phyloP scores from a whole-genome alignment of 2,113 vertebrate species.

The Strigops habroptila region DNA sequence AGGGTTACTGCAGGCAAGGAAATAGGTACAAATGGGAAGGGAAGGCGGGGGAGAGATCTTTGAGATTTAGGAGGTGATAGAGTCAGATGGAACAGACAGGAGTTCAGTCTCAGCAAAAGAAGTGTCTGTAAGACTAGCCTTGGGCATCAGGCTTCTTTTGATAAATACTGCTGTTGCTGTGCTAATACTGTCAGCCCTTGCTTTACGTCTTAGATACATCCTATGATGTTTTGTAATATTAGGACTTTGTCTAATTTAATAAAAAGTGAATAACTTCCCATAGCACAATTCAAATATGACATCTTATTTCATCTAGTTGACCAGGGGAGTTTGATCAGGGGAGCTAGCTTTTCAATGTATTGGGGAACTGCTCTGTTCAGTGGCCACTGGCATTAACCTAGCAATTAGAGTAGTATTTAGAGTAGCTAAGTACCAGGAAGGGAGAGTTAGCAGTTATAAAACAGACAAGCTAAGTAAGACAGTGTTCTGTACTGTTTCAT shows the following conservation, averaged over 20 bases:
- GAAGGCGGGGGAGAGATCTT: neutral
- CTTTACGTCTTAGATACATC: neutral
- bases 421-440: neutral
- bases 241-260: neutral
- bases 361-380: neutral
- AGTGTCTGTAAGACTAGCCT: neutral
- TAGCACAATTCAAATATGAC: neutral
- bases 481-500: neutral
- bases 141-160: neutral
- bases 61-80: neutral
- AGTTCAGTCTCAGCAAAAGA: neutral
- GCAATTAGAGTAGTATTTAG: neutral
- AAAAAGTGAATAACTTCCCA: neutral
- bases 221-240: neutral
- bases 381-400: neutral
- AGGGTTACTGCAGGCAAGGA: neutral
- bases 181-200: neutral
- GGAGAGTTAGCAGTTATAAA: neutral
- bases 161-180: neutral
- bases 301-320: neutral
- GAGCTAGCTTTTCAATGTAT: neutral
- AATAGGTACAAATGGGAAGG: neutral
- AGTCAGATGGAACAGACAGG: neutral
- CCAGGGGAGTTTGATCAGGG: neutral
- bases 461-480: neutral